These are phyloP conservation scores for Sebastes umbrosus DNA, from an alignment of 2,797 vertebrate genomes.

Conservation along the genomic window DNA sequence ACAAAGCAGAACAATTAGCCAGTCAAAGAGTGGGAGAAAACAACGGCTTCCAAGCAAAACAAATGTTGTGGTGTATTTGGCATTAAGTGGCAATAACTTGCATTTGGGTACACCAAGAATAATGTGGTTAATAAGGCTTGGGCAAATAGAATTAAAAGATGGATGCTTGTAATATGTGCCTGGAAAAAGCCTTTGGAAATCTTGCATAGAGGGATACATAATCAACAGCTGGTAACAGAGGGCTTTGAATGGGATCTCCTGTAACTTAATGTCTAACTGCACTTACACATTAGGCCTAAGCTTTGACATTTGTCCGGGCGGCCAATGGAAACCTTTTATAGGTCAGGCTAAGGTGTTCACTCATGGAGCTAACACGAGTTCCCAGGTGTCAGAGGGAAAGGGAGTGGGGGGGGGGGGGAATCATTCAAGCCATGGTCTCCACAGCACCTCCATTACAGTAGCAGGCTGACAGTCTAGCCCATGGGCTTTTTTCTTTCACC, in stretches of 20 bases:
- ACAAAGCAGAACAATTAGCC: conserved; percentile 44
- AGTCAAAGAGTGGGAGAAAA: conserved; percentile 36
- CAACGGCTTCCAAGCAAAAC: neutral
- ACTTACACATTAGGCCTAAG: conserved; percentile 45
- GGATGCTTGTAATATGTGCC: conserved; percentile 70
- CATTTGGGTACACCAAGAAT: conserved; percentile 54
- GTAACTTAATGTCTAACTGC: conserved; percentile 47
- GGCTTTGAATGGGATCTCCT: conserved; percentile 44
- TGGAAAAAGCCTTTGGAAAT: conserved; percentile 56
- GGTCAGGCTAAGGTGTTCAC: conserved; percentile 70
- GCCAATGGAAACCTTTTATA: conserved; percentile 60
- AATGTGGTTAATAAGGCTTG: conserved; percentile 68
- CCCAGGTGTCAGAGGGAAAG: conserved; percentile 57
- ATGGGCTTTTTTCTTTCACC: conserved; percentile 54
- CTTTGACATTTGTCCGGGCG: conserved; percentile 61
- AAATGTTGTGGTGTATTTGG: conserved; percentile 24
- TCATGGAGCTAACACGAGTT: conserved; percentile 70
- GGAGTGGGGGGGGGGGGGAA: conserved; percentile 5
- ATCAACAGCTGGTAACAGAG: conserved; percentile 30
- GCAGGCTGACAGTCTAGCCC: conserved; percentile 55
- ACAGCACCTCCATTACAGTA: conserved; percentile 64
- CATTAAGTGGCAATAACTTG: conserved; percentile 59
- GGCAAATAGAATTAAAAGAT: conserved; percentile 74
- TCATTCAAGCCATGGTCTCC: conserved; percentile 56
- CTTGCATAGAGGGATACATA: conserved; percentile 31